These are phyloP conservation scores for Eulemur mongoz DNA, from an alignment of 2,797 vertebrate genomes.

Conservation along the genomic window DNA sequence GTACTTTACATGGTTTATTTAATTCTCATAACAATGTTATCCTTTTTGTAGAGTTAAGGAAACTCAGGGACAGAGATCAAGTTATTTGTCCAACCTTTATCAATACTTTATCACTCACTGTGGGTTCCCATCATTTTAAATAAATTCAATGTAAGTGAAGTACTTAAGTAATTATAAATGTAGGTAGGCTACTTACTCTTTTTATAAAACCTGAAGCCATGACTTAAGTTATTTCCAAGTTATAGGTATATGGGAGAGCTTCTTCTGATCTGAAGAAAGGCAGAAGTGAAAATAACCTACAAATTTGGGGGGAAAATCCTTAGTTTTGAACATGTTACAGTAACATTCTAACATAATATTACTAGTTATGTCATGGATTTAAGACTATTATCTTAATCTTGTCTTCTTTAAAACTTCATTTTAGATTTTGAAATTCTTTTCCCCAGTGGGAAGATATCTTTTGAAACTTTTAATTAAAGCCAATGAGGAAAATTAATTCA, in stretches of 20 bases:
- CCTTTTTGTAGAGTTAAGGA: slow-evolving; percentile 39
- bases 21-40: slow-evolving; percentile 41
- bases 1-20: slow-evolving; percentile 39
- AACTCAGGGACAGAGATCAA: neutral
- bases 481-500: neutral
- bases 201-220: slow-evolving; percentile 27
- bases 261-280: slow-evolving; percentile 31
- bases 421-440: neutral
- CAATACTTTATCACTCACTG: slow-evolving; percentile 35
- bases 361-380: slow-evolving; percentile 29
- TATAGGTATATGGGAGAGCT: neutral
- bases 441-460: neutral
- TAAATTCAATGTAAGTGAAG: slow-evolving; percentile 16
- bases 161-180: slow-evolving; percentile 42
- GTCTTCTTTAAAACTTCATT: slow-evolving; percentile 52
- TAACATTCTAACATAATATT: neutral
- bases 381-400: slow-evolving; percentile 2
- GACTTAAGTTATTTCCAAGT: slow-evolving; percentile 44
- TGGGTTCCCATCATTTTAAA: slow-evolving; percentile 33
- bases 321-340: slow-evolving; percentile 7
- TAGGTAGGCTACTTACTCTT: neutral
- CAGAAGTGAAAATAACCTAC: neutral
- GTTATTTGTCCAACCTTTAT: slow-evolving; percentile 34
- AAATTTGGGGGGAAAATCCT: neutral
- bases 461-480: slow-evolving; percentile 26